A percentile compares a stretch with the other conserved stretches of the same genome.
phyloP scores from a whole-genome alignment of 2,888 invertebrate genomes.

The Aricia artaxerxes region DNA sequence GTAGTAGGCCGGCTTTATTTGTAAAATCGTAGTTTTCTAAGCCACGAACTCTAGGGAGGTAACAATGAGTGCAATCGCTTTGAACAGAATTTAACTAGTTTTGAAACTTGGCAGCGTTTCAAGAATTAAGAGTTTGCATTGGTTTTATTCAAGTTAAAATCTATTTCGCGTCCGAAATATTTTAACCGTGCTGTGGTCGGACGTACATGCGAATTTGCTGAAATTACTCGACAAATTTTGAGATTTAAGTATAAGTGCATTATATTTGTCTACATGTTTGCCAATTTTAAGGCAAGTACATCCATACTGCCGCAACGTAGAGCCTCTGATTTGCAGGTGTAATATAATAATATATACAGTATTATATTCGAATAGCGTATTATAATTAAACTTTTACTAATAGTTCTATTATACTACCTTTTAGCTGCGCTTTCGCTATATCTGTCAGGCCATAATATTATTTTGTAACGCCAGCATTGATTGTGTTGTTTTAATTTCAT shows the following conservation, averaged over 20 bases:
- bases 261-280: neutral
- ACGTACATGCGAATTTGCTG: neutral
- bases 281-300: no score
- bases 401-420: no score
- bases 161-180: constrained; percentile 30
- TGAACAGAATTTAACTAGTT: constrained; percentile 54
- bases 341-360: no score
- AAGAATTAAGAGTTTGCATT: constrained; percentile 50
- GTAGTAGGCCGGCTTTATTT: constrained; percentile 21
- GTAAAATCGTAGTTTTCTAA: constrained; percentile 37
- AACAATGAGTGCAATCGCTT: constrained; percentile 50
- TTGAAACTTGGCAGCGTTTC: constrained; percentile 55
- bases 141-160: constrained; percentile 32
- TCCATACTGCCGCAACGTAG: no score
- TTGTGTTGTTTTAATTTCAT: no score
- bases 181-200: constrained; percentile 24
- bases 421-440: no score
- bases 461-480: no score
- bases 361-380: no score
- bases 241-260: neutral
- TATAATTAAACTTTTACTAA: no score
- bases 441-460: no score
- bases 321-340: no score
- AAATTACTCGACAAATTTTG: neutral
- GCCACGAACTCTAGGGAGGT: constrained; percentile 47